phyloP scores from a whole-genome alignment of 2,797 vertebrate genomes.

The Poecilia picta region DNA sequence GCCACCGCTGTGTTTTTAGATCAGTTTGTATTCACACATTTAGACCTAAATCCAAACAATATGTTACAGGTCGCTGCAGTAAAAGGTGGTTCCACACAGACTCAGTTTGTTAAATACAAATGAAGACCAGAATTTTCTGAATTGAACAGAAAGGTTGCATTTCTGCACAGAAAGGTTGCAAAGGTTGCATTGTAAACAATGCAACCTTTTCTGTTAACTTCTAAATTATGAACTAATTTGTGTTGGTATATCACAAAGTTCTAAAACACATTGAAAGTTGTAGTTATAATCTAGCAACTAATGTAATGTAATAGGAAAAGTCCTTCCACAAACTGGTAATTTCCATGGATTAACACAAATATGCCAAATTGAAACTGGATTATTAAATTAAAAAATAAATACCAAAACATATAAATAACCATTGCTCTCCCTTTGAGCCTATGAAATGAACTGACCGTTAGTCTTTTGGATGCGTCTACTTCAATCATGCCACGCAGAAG shows the following conservation, averaged over 20 bases:
- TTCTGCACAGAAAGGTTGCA: too few species aligned
- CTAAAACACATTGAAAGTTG: neutral
- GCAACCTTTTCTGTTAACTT: neutral
- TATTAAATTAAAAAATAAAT: neutral
- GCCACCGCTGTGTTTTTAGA: neutral
- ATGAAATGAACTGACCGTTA: slow-evolving; percentile 84
- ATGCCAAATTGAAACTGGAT: neutral
- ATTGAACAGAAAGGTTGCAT: too few species aligned
- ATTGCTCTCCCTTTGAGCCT: neutral
- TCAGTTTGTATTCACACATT: neutral
- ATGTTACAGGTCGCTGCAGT: neutral
- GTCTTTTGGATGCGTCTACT: slow-evolving; percentile 94
- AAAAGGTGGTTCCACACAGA: neutral
- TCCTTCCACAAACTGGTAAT: neutral
- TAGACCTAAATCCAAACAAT: neutral
- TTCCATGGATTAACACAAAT: neutral
- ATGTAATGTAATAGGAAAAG: neutral
- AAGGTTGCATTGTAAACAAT: too few species aligned
- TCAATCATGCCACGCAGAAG: slow-evolving; percentile 98
- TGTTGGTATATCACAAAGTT: neutral
- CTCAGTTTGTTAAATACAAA: neutral
- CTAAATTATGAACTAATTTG: neutral
- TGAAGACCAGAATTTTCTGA: neutral
- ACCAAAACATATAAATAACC: neutral
- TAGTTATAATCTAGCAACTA: neutral